Percentiles rank a stretch among this genome's conserved stretches.
Conservation (phyloP, 2,797 vertebrate genomes). For the Hapalemur alaotrensis region DNA sequence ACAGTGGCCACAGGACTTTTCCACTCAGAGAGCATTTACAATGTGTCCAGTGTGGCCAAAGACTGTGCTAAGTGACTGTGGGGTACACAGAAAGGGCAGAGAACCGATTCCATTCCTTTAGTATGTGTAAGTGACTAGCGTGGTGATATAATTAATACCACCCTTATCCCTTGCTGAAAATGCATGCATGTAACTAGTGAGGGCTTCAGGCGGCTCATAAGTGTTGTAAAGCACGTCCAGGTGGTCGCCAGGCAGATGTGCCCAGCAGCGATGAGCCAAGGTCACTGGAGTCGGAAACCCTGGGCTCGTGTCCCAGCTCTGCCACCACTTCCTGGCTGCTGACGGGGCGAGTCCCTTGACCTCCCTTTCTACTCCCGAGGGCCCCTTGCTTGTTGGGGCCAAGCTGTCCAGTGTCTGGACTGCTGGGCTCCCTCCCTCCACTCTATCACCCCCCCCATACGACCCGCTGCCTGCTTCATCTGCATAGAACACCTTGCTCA, state of each 20-base stretch:
- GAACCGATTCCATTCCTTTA: not conserved
- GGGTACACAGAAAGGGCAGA: not conserved
- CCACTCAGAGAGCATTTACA: rapidly evolving
- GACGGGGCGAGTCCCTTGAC: not conserved
- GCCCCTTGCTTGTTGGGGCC: not conserved
- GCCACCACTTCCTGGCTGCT: not conserved
- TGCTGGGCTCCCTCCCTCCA: no score
- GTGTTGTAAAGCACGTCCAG: not conserved
- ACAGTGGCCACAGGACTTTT: not conserved
- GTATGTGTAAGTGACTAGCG: not conserved
- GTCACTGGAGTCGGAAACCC: rapidly evolving
- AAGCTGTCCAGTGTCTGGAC: no score
- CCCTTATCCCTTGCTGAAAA: not conserved
- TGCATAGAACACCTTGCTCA: not conserved
- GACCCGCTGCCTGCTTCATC: not conserved
- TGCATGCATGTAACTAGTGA: not conserved
- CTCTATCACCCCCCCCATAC: rapidly evolving
- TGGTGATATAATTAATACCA: not conserved
- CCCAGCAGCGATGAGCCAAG: no score
- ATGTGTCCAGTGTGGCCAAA: not conserved
- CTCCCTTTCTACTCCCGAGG: not conserved
- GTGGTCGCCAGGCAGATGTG: no score
- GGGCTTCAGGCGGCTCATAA: not conserved
- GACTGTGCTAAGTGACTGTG: not conserved
- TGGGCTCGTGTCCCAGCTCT: not conserved